phyloP scores from a whole-genome alignment of 1,140 invertebrate species.

The Prorops nasuta region DNA sequence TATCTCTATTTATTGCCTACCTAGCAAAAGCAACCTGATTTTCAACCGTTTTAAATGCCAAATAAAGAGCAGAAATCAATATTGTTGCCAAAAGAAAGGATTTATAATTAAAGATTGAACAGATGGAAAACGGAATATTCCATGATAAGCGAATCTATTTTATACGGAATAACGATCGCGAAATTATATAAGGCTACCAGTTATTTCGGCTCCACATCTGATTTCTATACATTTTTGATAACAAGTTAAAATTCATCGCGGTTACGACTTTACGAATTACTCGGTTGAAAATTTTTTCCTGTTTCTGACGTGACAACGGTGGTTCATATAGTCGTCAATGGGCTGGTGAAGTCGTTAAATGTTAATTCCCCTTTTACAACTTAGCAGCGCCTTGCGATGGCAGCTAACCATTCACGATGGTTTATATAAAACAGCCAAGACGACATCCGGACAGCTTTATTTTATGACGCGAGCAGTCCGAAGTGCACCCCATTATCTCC shows the following conservation, averaged over 20 bases:
- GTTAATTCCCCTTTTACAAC: constrained; percentile 29
- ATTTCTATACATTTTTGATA: no score
- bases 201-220: no score
- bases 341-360: constrained; percentile 24
- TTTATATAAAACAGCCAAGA: constrained; percentile 18
- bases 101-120: no score
- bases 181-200: no score
- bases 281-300: no score
- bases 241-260: no score
- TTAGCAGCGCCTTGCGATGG: constrained; percentile 1
- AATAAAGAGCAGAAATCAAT: no score
- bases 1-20: constrained; percentile 24
- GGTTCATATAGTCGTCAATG: constrained; percentile 3
- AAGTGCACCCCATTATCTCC: constrained; percentile 15
- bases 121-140: no score
- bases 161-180: no score
- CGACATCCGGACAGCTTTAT: constrained; percentile 16
- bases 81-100: no score
- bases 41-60: constrained; percentile 2
- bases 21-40: constrained; percentile 10
- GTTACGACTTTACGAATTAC: constrained; percentile 20
- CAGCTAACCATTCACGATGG: constrained; percentile 6
- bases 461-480: constrained; percentile 16
- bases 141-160: no score
- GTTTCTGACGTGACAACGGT: constrained; percentile 3